Evolutionary conservation across 2,113 vertebrate genomes (phyloP), one percentile per base, ranked within the genome.

Genomic region (Cyphomyrus plagiostoma): DNA sequence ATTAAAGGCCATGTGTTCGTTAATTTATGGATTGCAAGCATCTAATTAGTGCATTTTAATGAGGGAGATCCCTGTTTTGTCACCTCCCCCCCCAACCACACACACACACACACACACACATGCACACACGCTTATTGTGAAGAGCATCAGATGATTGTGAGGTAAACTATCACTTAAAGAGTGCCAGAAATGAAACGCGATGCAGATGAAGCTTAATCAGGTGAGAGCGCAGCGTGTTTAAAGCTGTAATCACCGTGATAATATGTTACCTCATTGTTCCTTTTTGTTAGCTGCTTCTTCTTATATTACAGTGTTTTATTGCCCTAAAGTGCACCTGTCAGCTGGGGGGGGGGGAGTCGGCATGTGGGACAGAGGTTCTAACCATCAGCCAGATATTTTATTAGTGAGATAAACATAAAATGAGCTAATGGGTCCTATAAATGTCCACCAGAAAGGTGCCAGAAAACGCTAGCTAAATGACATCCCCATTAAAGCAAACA

Each of bases 1-100:
- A 95, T 96, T 95, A 95, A 96, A 95, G 95, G 94, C 95, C 95
- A 94, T 95, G 94, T 93, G 94, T 94, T 95, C 92, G 91, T 94
- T 96, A 95, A 96, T 96, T 95, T 95, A 95, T 96, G 95, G 94
- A 95, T 96, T 94, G 93, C 92, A 92, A 95, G 94, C 95, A 92
- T 93, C 91, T 94, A 96, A 95, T 96, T 96, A 95, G 94, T 94
- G 30, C 86, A 94, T 92, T 94, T 92, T 94, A 93, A 95, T 95
- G 94, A 93, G 94, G 95, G 94, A 93, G 93, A 93, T 94, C 90
- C 90, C 88, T 39, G 30, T 90, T 26, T 89, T 91, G 92, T 93
- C 83, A 90, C 93, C 89, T 46, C 90, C 92, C 93, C 93, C 93
- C 91, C 91, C 85, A 83, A 35, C 35, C 89, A 52, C 50, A 52